Conservation (phyloP, 2,888 invertebrate genomes). For the Brachynemurus nebulosus region DNA sequence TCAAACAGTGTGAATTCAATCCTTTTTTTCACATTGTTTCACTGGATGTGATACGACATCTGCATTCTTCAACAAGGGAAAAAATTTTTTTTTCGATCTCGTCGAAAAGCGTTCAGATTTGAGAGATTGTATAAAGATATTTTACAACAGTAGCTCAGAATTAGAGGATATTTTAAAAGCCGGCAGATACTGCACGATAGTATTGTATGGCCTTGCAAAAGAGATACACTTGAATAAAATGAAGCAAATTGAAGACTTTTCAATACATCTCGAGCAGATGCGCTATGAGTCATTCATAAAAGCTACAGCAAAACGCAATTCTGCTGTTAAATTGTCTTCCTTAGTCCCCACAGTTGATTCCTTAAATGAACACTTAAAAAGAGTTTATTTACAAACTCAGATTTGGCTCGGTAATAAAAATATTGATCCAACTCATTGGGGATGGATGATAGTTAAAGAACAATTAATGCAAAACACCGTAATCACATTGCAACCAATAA, state of each 20-base stretch:
- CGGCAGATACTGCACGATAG: not conserved
- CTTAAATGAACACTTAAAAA: conserved; percentile 8
- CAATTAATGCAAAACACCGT: too few species aligned
- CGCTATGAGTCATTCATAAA: conserved; percentile 10
- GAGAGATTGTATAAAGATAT: too few species aligned
- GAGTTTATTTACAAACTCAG: conserved; percentile 10
- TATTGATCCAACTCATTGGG: conserved; percentile 10
- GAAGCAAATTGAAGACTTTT: not conserved
- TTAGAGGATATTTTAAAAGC: not conserved
- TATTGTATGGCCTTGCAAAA: not conserved
- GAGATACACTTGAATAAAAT: conserved; percentile 1
- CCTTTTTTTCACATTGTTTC: not conserved
- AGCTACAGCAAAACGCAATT: conserved; percentile 9
- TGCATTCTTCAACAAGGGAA: not conserved
- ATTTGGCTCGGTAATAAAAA: conserved; percentile 11
- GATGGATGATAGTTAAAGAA: conserved; percentile 7
- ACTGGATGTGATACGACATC: not conserved
- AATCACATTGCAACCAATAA: not conserved
- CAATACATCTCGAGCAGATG: conserved; percentile 5
- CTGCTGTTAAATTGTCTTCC: conserved; percentile 10
- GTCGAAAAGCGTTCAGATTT: too few species aligned
- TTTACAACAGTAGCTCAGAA: not conserved
- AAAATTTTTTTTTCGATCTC: too few species aligned
- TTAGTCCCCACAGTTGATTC: conserved; percentile 11
- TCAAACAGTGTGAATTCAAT: not conserved